Evolutionary conservation across 2,888 invertebrate species (phyloP).

Genomic region (Trichopria drosophilae): DNA sequence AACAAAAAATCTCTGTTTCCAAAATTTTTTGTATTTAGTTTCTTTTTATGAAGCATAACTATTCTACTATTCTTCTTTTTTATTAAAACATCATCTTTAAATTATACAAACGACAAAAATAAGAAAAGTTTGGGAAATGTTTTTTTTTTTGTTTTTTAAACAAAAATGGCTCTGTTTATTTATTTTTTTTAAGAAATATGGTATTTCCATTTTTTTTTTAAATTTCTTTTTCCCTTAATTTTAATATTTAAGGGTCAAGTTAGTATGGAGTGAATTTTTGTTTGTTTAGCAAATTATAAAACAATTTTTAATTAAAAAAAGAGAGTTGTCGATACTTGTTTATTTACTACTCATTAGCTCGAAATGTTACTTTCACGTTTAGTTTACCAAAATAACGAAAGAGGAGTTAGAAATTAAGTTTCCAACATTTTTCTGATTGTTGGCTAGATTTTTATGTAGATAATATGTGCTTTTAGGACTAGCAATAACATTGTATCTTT

Average conservation of each 20-base stretch:
- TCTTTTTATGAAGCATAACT: not conserved
- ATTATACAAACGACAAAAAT: too few species aligned
- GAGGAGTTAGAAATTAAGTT: not conserved
- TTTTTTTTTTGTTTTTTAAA: too few species aligned
- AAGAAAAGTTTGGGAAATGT: too few species aligned
- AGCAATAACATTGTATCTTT: not conserved
- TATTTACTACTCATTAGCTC: not conserved
- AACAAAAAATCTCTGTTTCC: not conserved
- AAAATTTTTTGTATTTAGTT: not conserved
- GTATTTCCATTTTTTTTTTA: too few species aligned
- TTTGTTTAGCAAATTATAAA: too few species aligned
- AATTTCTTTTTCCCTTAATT: too few species aligned
- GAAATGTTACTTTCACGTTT: not conserved
- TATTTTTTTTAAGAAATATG: too few species aligned
- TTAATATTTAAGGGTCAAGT: too few species aligned
- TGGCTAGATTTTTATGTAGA: not conserved
- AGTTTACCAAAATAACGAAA: not conserved
- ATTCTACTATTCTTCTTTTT: not conserved
- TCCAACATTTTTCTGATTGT: constrained; percentile 1
- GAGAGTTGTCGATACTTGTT: not conserved
- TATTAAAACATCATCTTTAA: not conserved
- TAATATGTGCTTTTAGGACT: constrained; percentile 1
- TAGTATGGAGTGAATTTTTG: too few species aligned
- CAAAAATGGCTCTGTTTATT: too few species aligned
- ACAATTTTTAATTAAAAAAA: too few species aligned